Base-by-base conservation (phyloP, 1,140 invertebrate genomes). In the Aphidius ervi region DNA sequence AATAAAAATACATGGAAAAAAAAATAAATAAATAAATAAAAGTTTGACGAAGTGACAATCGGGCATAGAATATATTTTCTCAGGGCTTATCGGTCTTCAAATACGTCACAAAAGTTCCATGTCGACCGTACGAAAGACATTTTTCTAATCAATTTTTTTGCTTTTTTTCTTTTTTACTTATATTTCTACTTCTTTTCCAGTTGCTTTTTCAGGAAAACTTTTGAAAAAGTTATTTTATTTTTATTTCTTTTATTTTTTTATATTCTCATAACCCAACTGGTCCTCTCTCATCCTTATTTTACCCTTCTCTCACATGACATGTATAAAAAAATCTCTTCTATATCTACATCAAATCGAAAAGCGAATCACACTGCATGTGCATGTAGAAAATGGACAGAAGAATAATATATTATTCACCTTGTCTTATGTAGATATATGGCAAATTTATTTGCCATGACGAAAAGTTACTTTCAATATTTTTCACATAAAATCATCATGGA, bases 131-230 rank as follows among this genome's bases (percentile, higher is more conserved):
- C 52, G 37, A 60, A 55, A 50, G 62, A 66, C 62, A 62, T 63
- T 66, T 66, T 66, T 63, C 62, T 66, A 66, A 66, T 66, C 65
- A 63, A 59, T 59, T 62, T 53, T 41, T 57, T 53, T 61, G 16
- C 16, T 42, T 23, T 58, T 57, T 31, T 31, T 3, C 4, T 8
- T 41, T 43, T 41, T 41, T 20, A 42, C 46, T 37, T 41, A 41
- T n/a, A n/a, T 8, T 10, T 53, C 39, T 53, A 9, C 37, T 37
- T 53, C 6, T 42, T 20, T 37, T 31, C 52, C 39, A 54, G n/a
- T 10, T 41, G 52, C n/a, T n/a, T 49, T 6, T 43, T 43, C 2
- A n/a, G 39, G 37, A 20, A 49, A 63, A 5, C 3, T 20, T 31
- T 31, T n/a, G 9, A 61, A 41, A 54, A 46, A 55, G 46, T 59